Evolutionary conservation across 1,140 invertebrate species (phyloP).

Genomic region (Batillaria attramentaria): DNA sequence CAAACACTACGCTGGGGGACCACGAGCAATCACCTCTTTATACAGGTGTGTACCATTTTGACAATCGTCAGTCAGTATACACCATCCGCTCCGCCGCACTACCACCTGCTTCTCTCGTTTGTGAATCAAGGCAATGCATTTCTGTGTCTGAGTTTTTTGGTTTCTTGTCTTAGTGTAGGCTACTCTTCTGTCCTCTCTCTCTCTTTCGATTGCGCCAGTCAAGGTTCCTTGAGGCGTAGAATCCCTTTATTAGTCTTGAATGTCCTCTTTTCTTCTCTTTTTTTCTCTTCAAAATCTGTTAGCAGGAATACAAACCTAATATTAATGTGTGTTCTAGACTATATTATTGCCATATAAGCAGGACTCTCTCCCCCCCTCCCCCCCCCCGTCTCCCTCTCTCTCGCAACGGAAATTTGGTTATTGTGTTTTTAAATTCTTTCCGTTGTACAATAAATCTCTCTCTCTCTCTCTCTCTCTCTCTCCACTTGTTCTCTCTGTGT

Average conservation of each 20-base stretch:
- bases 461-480: slow-evolving; percentile 2
- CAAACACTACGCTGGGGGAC: slow-evolving; percentile 25
- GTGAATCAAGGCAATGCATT: neutral
- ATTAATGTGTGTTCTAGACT: neutral
- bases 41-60: slow-evolving; percentile 11
- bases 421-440: no score
- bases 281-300: neutral
- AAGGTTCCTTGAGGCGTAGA: neutral
- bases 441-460: no score
- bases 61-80: neutral
- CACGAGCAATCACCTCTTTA: slow-evolving; percentile 28
- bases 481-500: no score
- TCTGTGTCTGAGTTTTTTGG: neutral
- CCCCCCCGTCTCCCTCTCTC: neutral
- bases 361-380: neutral
- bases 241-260: neutral
- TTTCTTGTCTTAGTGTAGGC: neutral
- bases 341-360: neutral
- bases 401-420: no score
- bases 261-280: neutral
- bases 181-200: neutral
- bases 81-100: no score
- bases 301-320: neutral
- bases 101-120: no score
- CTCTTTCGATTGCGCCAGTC: no score